Percentiles rank a stretch among this genome's conserved stretches.
Evolutionary conservation across 2,888 invertebrate species (phyloP).

Genomic region (Sussaba pulchella): DNA sequence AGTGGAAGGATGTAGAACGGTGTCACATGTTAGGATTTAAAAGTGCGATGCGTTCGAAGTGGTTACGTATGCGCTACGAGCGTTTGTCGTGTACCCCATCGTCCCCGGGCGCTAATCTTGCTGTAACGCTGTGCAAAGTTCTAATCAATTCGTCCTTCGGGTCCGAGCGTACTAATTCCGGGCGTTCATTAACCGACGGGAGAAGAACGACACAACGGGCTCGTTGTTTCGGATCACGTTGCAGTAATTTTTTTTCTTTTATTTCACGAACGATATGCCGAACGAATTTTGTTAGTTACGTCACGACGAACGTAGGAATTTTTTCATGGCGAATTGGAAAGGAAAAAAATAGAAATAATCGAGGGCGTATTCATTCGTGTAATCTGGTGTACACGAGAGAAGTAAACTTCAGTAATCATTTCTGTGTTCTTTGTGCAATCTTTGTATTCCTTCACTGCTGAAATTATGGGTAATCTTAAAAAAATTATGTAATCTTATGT

Average conservation of each 20-base stretch:
- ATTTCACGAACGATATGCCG: neutral
- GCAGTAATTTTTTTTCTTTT: slow-evolving; percentile 6
- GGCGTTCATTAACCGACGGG: slow-evolving; percentile 65
- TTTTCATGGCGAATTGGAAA: no score
- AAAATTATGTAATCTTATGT: no score
- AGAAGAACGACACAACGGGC: slow-evolving; percentile 26
- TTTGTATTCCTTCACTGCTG: no score
- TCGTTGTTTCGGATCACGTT: slow-evolving; percentile 20
- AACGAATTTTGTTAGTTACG: neutral
- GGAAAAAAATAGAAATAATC: neutral
- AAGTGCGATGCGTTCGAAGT: neutral
- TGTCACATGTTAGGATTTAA: neutral
- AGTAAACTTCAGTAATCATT: no score
- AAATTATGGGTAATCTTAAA: no score
- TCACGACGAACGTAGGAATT: no score
- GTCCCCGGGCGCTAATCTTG: slow-evolving; percentile 24
- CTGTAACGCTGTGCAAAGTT: slow-evolving; percentile 26
- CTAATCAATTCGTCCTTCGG: slow-evolving; percentile 73
- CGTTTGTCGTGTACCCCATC: neutral
- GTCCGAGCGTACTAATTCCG: slow-evolving; percentile 67
- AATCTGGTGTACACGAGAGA: no score
- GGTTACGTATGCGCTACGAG: neutral
- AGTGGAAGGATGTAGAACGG: neutral
- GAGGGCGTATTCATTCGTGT: no score
- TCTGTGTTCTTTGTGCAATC: no score